Percentiles rank a stretch among this genome's conserved stretches.
Conservation (phyloP, 2,888 invertebrate species). For the Phragmatobia fuliginosa region DNA sequence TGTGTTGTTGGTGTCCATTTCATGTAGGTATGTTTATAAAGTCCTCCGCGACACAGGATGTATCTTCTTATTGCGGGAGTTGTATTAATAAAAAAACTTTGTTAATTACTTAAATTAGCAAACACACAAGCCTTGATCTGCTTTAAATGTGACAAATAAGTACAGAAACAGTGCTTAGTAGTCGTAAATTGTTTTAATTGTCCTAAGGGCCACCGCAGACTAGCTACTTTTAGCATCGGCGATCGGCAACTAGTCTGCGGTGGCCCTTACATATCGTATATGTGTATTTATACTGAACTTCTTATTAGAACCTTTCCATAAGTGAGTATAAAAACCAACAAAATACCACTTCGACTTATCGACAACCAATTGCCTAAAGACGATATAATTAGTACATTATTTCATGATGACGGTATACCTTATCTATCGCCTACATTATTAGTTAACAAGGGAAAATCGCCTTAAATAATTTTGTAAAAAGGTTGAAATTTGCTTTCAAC, state of each 20-base stretch:
- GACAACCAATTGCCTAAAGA: conserved; percentile 25
- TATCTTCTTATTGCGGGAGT: no score
- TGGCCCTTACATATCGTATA: no score
- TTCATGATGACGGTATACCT: conserved; percentile 60
- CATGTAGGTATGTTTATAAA: no score
- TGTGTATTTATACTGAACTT: not conserved
- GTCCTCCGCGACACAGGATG: no score
- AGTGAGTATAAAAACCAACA: conserved; percentile 1
- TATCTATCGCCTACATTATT: conserved; percentile 73
- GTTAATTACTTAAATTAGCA: conserved; percentile 27
- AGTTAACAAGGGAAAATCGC: conserved; percentile 31
- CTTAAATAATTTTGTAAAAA: conserved; percentile 44
- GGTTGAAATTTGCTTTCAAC: conserved; percentile 51
- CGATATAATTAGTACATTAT: conserved; percentile 38
- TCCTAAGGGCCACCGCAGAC: no score
- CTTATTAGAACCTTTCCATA: not conserved
- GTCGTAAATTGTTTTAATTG: not conserved
- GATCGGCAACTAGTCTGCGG: no score
- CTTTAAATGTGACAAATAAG: not conserved
- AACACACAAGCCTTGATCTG: not conserved
- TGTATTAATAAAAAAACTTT: no score
- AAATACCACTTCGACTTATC: conserved; percentile 9
- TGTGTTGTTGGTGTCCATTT: no score
- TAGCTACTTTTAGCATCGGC: no score
- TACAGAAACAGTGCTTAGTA: not conserved